Conservation (phyloP, 2,888 invertebrate genomes). For the Hesperia comma region DNA sequence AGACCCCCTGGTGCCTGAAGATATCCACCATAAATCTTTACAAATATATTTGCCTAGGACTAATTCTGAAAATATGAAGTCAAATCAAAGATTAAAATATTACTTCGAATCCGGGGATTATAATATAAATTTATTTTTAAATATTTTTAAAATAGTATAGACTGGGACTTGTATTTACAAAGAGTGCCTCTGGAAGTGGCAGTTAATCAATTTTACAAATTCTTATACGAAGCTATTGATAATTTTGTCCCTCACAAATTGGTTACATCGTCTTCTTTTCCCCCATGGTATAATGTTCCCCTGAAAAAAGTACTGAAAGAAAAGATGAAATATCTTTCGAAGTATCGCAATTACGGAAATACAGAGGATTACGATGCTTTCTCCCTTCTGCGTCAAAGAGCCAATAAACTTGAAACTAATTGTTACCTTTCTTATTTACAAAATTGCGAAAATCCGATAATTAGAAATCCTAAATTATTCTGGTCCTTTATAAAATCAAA, state of each 20-base stretch:
- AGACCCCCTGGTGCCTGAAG: too few species aligned
- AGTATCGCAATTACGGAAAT: conserved; percentile 21
- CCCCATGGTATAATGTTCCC: not conserved
- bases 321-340: not conserved
- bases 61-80: not conserved
- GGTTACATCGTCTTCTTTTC: not conserved
- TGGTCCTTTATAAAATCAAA: conserved; percentile 18
- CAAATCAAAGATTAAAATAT: not conserved
- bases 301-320: not conserved
- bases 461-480: conserved; percentile 21
- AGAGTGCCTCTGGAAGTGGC: too few species aligned
- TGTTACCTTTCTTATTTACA: conserved; percentile 18
- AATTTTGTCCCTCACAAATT: not conserved
- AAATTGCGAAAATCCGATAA: conserved; percentile 20
- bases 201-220: not conserved
- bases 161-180: too few species aligned
- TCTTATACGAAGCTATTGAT: not conserved
- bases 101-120: too few species aligned
- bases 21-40: conserved; percentile 3
- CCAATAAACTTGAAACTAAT: conserved; percentile 11
- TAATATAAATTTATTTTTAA: not conserved
- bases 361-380: conserved; percentile 7
- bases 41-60: not conserved
- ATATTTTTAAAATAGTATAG: too few species aligned
- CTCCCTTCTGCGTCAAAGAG: conserved; percentile 14